Percentiles rank a stretch among this genome's conserved stretches.
Conservation (phyloP, 2,888 invertebrate genomes). For the Alloplasta piceator region DNA sequence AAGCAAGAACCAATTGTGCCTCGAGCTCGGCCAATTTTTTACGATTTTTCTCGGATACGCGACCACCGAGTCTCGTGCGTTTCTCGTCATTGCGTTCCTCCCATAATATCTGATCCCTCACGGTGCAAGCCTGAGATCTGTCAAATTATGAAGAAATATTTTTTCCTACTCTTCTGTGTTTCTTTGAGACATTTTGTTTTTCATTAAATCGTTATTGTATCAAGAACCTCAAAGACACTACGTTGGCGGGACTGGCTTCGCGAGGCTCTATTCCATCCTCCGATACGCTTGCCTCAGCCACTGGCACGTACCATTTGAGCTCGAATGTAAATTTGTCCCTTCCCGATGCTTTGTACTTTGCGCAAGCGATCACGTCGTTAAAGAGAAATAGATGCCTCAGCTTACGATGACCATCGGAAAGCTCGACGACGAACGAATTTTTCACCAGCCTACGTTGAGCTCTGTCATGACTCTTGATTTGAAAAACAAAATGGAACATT, state of each 20-base stretch:
- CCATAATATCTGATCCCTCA: slow-evolving; percentile 92
- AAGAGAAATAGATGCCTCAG: slow-evolving; percentile 96
- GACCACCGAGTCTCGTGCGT: slow-evolving; percentile 86
- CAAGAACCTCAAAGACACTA: slow-evolving; percentile 88
- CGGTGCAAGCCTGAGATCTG: slow-evolving; percentile 92
- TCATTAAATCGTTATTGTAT: slow-evolving; percentile 10
- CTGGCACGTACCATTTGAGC: slow-evolving; percentile 96
- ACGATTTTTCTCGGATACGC: slow-evolving; percentile 91
- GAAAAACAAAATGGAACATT: background rate
- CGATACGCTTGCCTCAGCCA: slow-evolving; percentile 91
- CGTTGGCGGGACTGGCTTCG: slow-evolving; percentile 92
- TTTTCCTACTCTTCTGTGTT: background rate
- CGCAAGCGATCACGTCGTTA: slow-evolving; percentile 97
- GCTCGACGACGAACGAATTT: slow-evolving; percentile 97
- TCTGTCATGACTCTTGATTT: slow-evolving; percentile 88
- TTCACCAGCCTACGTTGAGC: slow-evolving; percentile 95
- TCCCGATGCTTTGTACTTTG: slow-evolving; percentile 95
- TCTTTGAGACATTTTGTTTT: slow-evolving; percentile 9
- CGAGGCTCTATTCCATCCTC: slow-evolving; percentile 89
- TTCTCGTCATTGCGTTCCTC: slow-evolving; percentile 88
- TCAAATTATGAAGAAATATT: slow-evolving; percentile 21
- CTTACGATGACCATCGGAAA: slow-evolving; percentile 94
- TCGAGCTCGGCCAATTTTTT: slow-evolving; percentile 96
- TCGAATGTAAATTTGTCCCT: slow-evolving; percentile 96
- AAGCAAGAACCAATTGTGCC: slow-evolving; percentile 94